Evolutionary conservation across 1,140 invertebrate genomes (phyloP).

Genomic region (Lepidostoma basale): DNA sequence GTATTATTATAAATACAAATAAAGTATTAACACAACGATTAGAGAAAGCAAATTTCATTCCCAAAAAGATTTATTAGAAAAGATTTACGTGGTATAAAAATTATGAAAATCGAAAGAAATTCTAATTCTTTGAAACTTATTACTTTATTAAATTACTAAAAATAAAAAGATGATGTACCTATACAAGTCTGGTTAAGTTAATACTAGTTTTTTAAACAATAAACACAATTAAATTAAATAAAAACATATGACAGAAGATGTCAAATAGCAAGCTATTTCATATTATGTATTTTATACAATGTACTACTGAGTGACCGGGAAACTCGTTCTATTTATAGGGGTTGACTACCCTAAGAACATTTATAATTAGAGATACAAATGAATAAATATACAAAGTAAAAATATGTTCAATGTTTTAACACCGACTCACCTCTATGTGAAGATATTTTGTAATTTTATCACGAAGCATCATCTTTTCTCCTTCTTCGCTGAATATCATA

Average conservation of each 20-base stretch:
- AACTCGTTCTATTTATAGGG: too few relatives aligned
- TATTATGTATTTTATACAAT: too few relatives aligned
- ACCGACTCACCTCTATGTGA: slow-evolving; percentile 53
- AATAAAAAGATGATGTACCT: not conserved
- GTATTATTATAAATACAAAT: not conserved
- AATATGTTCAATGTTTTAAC: not conserved
- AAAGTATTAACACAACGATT: too few relatives aligned
- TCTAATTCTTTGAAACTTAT: too few relatives aligned
- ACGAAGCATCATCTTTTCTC: slow-evolving; percentile 55
- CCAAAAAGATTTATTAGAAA: too few relatives aligned
- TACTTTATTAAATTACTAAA: not conserved
- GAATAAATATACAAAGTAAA: not conserved
- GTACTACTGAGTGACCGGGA: too few relatives aligned
- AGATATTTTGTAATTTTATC: slow-evolving; percentile 58
- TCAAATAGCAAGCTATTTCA: too few relatives aligned
- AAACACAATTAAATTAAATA: too few relatives aligned
- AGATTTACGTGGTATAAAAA: not conserved
- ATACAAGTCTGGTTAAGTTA: not conserved
- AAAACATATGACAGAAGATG: too few relatives aligned
- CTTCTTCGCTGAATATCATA: slow-evolving; percentile 58
- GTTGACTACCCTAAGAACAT: not conserved
- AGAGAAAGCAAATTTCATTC: too few relatives aligned
- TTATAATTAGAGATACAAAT: not conserved
- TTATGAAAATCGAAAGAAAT: not conserved
- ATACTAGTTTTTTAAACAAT: not conserved